These are phyloP conservation scores for Cherax destructor DNA, from an alignment of 1,140 invertebrate species.

Conservation along the genomic window DNA sequence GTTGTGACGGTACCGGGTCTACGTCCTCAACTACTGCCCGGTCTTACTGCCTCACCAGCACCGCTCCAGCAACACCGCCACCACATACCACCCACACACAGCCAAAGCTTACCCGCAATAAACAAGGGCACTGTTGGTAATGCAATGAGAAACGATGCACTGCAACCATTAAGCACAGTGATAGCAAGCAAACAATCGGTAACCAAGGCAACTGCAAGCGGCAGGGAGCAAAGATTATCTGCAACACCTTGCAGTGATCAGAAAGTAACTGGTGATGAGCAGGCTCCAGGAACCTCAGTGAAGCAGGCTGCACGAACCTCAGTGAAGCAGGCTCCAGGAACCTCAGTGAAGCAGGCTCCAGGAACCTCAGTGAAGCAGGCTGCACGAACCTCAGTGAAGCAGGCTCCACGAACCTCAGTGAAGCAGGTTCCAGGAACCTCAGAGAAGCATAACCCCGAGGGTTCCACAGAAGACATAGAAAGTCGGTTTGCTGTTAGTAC, in stretches of 20 bases:
- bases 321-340: background rate
- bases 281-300: background rate
- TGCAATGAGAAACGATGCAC: conserved; percentile 45
- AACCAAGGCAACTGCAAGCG: background rate
- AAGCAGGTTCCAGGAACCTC: no score
- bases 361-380: background rate
- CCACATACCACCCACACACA: conserved; percentile 48
- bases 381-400: background rate
- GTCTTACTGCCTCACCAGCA: background rate
- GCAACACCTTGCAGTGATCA: background rate
- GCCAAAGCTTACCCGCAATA: conserved; percentile 57
- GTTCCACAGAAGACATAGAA: background rate
- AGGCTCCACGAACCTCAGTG: background rate
- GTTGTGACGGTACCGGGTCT: conserved; percentile 61
- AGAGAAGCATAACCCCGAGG: no score
- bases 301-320: background rate
- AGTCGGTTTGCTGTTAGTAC: background rate
- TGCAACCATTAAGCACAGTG: background rate
- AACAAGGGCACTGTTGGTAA: conserved; percentile 26
- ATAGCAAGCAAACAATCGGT: background rate
- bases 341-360: background rate
- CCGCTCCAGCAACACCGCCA: background rate
- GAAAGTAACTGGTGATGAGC: background rate
- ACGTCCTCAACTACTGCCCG: conserved; percentile 14
- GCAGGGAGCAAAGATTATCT: background rate